A percentile compares a stretch with the other conserved stretches of the same genome.
Evolutionary conservation across 2,888 invertebrate species (phyloP).

Genomic region (Rhimphoctona megacephalus): DNA sequence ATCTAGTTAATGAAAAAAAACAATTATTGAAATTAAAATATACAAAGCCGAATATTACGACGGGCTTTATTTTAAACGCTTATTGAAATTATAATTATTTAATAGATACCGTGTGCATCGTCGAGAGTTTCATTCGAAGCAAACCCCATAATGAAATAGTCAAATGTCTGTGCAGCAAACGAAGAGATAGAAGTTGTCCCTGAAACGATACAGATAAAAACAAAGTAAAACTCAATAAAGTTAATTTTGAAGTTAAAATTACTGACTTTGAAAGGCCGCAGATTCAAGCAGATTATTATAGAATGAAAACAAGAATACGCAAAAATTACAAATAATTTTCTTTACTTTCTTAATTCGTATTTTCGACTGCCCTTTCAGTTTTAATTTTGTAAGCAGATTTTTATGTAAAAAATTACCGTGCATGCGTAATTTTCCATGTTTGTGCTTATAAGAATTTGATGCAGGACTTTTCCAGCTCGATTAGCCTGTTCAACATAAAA

Average conservation of each 20-base stretch:
- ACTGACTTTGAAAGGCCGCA: too few species aligned
- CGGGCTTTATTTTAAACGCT: neutral
- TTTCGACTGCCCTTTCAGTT: neutral
- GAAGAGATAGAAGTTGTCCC: conserved; percentile 60
- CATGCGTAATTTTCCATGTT: conserved; percentile 25
- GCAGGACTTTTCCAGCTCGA: conserved; percentile 57
- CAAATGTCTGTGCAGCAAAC: conserved; percentile 50
- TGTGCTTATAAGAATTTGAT: conserved; percentile 43
- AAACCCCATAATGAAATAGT: conserved; percentile 59
- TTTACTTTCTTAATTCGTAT: neutral
- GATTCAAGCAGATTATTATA: neutral
- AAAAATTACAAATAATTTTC: conserved; percentile 30
- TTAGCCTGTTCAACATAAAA: conserved; percentile 54
- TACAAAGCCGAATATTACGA: neutral
- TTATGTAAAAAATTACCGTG: conserved; percentile 30
- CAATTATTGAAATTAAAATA: neutral
- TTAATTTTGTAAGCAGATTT: neutral
- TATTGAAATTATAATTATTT: neutral
- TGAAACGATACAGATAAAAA: conserved; percentile 21
- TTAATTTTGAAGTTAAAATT: neutral
- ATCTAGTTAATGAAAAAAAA: conserved; percentile 52
- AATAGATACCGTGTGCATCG: neutral
- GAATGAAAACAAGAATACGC: neutral
- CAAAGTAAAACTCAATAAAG: neutral
- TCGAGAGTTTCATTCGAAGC: conserved; percentile 48